Conservation (phyloP, 2,888 invertebrate species). For the Lepetodrilus schrolli region DNA sequence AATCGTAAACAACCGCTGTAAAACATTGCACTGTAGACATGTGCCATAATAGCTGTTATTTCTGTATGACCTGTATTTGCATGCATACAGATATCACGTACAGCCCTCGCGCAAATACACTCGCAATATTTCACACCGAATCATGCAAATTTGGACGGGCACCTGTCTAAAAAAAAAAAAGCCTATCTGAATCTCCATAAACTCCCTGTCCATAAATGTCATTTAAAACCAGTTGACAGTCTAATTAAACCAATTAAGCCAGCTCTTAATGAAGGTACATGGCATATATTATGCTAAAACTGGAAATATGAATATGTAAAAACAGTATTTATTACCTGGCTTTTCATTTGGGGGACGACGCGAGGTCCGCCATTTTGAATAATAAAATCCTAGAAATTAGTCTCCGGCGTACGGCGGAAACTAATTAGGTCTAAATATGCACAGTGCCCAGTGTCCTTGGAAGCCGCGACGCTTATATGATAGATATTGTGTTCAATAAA, state of each 20-base stretch:
- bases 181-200: not conserved
- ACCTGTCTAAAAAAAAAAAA: constrained; percentile 9
- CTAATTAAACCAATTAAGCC: constrained; percentile 29
- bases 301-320: constrained; percentile 67
- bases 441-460: not conserved
- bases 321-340: constrained; percentile 57
- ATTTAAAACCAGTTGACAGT: constrained; percentile 7
- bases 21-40: constrained; percentile 10
- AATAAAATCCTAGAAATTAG: constrained; percentile 63
- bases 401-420: constrained; percentile 54
- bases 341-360: constrained; percentile 58
- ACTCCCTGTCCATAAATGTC: not conserved
- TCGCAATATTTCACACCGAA: not conserved
- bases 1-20: too few relatives aligned
- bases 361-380: constrained; percentile 68
- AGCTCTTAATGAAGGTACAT: constrained; percentile 26
- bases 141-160: constrained; percentile 26
- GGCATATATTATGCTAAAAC: constrained; percentile 43
- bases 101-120: not conserved
- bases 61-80: constrained; percentile 28
- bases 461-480: not conserved
- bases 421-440: constrained; percentile 40
- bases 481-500: not conserved
- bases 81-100: constrained; percentile 27
- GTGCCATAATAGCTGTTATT: constrained; percentile 23